Conservation (phyloP, 1,140 invertebrate species). For the Cherax destructor region DNA sequence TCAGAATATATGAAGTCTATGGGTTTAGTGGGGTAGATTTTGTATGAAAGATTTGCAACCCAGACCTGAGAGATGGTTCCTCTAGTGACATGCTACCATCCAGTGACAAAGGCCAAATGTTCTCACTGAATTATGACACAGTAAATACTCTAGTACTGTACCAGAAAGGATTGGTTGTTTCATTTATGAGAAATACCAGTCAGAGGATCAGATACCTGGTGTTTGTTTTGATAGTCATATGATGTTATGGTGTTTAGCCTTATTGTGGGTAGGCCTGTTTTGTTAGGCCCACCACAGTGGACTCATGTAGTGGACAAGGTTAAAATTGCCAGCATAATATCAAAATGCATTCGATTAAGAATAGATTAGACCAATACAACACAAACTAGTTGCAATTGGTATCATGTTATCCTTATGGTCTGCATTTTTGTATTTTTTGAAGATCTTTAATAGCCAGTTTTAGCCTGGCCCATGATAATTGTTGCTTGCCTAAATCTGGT, state of each 20-base stretch:
- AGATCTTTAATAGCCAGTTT: constrained; percentile 42
- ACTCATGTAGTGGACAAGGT: constrained; percentile 51
- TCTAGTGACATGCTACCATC: constrained; percentile 31
- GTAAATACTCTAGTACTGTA: constrained; percentile 1
- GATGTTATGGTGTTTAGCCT: constrained; percentile 23
- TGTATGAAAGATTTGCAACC: constrained; percentile 15
- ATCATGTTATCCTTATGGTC: constrained; percentile 48
- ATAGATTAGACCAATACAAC: constrained; percentile 23
- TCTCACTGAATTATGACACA: constrained; percentile 7
- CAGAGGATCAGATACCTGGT: neutral
- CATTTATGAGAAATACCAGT: neutral
- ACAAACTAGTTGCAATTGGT: constrained; percentile 14
- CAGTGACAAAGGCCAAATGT: constrained; percentile 28
- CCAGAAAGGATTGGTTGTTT: neutral
- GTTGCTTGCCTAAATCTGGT: constrained; percentile 62
- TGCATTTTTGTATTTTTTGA: constrained; percentile 53
- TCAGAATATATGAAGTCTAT: neutral
- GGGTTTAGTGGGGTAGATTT: constrained; percentile 4
- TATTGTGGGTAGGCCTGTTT: constrained; percentile 51
- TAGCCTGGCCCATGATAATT: constrained; percentile 52
- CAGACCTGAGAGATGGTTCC: constrained; percentile 19
- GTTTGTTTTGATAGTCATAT: constrained; percentile 12
- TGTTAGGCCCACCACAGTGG: constrained; percentile 15
- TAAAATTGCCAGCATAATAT: constrained; percentile 63
- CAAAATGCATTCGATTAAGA: constrained; percentile 59